These are phyloP conservation scores for Episyrphus balteatus DNA, from an alignment of 1,140 invertebrate genomes.

Conservation along the genomic window DNA sequence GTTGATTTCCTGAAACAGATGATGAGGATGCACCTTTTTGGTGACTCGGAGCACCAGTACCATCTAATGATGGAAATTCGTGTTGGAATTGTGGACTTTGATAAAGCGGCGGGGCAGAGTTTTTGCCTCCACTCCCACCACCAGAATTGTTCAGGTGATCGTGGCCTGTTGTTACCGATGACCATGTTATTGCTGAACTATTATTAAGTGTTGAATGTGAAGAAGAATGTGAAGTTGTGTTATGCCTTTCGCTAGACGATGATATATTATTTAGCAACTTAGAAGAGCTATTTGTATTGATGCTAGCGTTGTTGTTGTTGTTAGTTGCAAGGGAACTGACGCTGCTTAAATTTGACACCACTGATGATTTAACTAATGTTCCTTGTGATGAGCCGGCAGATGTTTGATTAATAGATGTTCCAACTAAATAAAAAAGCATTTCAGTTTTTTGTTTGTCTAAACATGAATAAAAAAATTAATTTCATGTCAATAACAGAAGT, in stretches of 20 bases:
- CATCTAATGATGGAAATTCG: slow-evolving; percentile 68
- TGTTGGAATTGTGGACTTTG: slow-evolving; percentile 61
- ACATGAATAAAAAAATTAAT: too few species aligned
- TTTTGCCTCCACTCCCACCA: slow-evolving; percentile 7
- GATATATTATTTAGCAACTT: too few species aligned
- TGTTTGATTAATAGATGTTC: background rate
- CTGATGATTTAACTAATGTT: background rate
- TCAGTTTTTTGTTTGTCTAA: too few species aligned
- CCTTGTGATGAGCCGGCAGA: background rate
- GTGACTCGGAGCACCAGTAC: slow-evolving; percentile 41
- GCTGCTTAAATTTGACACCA: background rate
- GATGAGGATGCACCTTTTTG: slow-evolving; percentile 19
- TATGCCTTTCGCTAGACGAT: background rate
- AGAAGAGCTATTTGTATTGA: background rate
- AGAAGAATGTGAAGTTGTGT: background rate
- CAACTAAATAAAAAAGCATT: too few species aligned
- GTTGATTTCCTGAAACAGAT: slow-evolving; percentile 31
- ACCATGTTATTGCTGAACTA: slow-evolving; percentile 33
- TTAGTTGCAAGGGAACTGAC: background rate
- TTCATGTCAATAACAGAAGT: too few species aligned
- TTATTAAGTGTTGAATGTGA: slow-evolving; percentile 12
- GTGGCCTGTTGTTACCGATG: slow-evolving; percentile 34
- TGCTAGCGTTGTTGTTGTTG: slow-evolving; percentile 2
- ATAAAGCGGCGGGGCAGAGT: slow-evolving; percentile 30
- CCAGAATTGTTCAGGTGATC: slow-evolving; percentile 15